Percentiles rank a stretch among this genome's conserved stretches.
Conservation (phyloP, 2,797 vertebrate genomes). For the Ciconia nigra region DNA sequence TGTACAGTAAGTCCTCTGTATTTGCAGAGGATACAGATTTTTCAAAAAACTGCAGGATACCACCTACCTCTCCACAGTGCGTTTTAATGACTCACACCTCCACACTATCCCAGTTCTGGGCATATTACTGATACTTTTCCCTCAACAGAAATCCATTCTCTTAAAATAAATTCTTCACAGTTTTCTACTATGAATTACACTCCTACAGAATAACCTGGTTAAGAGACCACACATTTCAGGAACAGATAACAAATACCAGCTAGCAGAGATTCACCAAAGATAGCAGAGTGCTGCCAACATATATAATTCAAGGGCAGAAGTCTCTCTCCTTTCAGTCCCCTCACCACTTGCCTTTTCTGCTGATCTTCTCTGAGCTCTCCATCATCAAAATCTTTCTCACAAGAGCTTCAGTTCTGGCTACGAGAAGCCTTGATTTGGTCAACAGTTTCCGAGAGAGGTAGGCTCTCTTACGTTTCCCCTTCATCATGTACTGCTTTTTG, state of each 20-base stretch:
- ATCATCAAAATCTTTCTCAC: not conserved
- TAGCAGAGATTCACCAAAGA: not conserved
- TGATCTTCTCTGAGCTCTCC: not conserved
- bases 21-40: not conserved
- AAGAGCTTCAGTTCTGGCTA: not conserved
- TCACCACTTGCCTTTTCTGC: not conserved
- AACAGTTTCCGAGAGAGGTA: not conserved
- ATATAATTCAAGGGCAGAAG: not conserved
- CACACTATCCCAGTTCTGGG: not conserved
- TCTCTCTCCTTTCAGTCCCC: not conserved
- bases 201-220: not conserved
- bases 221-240: not conserved
- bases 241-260: not conserved
- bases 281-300: not conserved
- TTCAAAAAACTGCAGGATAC: not conserved
- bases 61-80: fast-evolving
- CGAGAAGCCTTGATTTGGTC: not conserved
- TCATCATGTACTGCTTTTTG: not conserved
- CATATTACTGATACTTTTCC: not conserved
- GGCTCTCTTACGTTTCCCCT: not conserved
- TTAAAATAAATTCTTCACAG: not conserved
- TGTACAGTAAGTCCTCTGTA: not conserved
- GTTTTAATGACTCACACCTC: not conserved
- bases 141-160: not conserved
- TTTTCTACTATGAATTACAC: not conserved